Evolutionary conservation across 2,797 vertebrate genomes (phyloP).

Genomic region (Ctenopoma kingsleyae): DNA sequence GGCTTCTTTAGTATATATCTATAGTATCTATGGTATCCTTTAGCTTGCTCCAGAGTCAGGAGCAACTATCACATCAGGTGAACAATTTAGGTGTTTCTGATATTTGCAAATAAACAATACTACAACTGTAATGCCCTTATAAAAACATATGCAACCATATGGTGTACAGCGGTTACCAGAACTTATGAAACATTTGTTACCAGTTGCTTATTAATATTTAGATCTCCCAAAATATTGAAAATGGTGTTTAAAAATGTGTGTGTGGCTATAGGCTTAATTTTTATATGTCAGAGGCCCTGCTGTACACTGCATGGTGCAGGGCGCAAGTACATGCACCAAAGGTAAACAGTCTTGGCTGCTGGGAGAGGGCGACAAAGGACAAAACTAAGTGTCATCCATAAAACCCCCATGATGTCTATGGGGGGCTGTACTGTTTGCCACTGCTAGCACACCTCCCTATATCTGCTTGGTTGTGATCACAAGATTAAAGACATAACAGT

Average conservation of each 20-base stretch:
- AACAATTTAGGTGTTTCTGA: background rate
- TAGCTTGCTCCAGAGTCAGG: constrained; percentile 35
- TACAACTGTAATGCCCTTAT: too few relatives aligned
- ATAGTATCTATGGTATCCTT: constrained; percentile 28
- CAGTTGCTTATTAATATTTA: too few relatives aligned
- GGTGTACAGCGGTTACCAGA: too few relatives aligned
- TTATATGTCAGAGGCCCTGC: constrained; percentile 32
- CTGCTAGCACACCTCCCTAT: constrained; percentile 59
- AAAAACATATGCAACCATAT: too few relatives aligned
- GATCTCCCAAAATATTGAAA: too few relatives aligned
- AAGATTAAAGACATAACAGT: constrained; percentile 47
- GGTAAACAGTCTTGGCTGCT: constrained; percentile 43
- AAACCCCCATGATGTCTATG: constrained; percentile 35
- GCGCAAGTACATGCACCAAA: constrained; percentile 41
- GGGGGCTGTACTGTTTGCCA: constrained; percentile 20
- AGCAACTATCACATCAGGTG: constrained; percentile 21
- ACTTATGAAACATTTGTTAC: too few relatives aligned
- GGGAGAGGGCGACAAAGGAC: constrained; percentile 10
- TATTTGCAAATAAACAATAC: background rate
- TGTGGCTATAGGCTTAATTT: constrained; percentile 23
- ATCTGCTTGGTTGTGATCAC: constrained; percentile 68
- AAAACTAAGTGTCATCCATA: too few relatives aligned
- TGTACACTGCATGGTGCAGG: constrained; percentile 44
- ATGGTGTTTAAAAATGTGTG: constrained; percentile 2
- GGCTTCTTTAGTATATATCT: too few relatives aligned